A percentile compares a stretch with the other conserved stretches of the same genome.
Evolutionary conservation across 2,797 vertebrate species (phyloP).

Genomic region (Sciurus carolinensis): DNA sequence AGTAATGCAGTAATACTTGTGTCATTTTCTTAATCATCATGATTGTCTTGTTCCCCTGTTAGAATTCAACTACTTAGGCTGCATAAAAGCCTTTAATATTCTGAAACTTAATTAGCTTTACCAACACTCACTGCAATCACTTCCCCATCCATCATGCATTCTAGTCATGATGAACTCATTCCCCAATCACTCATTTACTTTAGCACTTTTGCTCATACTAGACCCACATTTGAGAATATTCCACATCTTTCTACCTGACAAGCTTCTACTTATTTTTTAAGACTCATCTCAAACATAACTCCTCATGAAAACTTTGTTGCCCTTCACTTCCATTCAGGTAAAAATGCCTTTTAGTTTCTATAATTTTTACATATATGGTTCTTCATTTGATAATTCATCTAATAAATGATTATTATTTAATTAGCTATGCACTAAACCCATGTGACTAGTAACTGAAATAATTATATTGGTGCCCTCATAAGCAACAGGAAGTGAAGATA

Average conservation of each 20-base stretch:
- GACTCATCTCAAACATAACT: neutral
- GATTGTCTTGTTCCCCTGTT: neutral
- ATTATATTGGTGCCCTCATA: neutral
- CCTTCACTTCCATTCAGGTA: neutral
- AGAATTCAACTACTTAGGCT: neutral
- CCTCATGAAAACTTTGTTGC: neutral
- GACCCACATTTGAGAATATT: neutral
- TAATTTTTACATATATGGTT: neutral
- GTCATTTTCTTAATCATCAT: neutral
- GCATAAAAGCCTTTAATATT: neutral
- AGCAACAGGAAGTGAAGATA: neutral
- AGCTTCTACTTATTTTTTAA: conserved; percentile 17
- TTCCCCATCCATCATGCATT: neutral
- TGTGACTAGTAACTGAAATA: neutral
- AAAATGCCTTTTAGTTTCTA: neutral
- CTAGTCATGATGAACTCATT: neutral
- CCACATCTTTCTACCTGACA: neutral
- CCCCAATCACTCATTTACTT: neutral
- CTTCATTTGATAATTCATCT: neutral
- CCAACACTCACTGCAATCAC: neutral
- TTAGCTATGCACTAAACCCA: neutral
- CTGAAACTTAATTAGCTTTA: neutral
- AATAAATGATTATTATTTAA: conserved; percentile 35
- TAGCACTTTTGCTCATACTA: neutral
- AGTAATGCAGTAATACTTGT: neutral